Base-by-base conservation (phyloP, 2,888 invertebrate species). In the Rhodophaea formosa region DNA sequence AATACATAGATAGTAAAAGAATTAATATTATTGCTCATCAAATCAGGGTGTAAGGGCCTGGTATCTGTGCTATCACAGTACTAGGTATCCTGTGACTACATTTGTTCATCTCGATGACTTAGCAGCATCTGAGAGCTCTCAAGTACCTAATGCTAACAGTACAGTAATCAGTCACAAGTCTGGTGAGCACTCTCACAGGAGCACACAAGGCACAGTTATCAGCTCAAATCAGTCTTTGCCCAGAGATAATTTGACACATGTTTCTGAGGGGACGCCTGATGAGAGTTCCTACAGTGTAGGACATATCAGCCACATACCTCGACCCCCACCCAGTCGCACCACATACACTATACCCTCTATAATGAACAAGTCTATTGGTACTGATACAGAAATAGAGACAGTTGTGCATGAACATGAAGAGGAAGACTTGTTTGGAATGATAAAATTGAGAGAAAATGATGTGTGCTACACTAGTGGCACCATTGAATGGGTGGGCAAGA, bases 381-480 rank as follows among this genome's bases (percentile, higher is more conserved):
- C 68, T 39, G 63, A 66, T 5, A 16, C 35, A 35, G 51, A 49
- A 32, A 32, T 8, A 8, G 32, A 15, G 32, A 32, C 15, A 32
- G 10, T 10, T 15, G 17, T 51, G 8, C 63, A 60, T 58, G 62
- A 66, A 14, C 23, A 23, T 23, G 56, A 69, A 57, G 72, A 74
- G 32, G 76, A 81, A 54, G 75, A 82, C 55, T 59, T 90, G 49
- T 90, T 83, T 79, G 91, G 91, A 17, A 84, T 91, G 86, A 84
- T 91, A 57, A 88, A 85, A 70, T 69, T 90, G 3, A 80, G 77
- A 64, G 82, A 86, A 54, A 83, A 84, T 75, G 90, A 91, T 79
- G 84, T 90, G 3, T 91, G 91, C 67, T 91, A 91, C 62, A 91
- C 90, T 3, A 89, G 86, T 70, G 91, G 90, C 2, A 86, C 83